A percentile compares a stretch with the other conserved stretches of the same genome.
Evolutionary conservation across 2,888 invertebrate species (phyloP).

Genomic region (Drosophila differens): DNA sequence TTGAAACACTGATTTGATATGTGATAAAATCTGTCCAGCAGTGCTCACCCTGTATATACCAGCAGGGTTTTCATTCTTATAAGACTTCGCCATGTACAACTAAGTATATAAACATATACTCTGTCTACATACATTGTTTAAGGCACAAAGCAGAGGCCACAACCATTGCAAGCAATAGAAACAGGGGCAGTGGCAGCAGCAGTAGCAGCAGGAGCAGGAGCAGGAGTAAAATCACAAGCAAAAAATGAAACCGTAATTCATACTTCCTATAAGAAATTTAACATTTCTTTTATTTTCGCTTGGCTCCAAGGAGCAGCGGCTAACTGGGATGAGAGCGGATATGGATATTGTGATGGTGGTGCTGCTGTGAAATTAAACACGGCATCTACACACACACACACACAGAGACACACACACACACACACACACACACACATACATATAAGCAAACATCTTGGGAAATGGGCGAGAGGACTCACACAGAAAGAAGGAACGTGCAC

Average conservation of each 20-base stretch:
- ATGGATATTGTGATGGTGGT: slow-evolving; percentile 50
- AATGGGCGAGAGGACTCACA: slow-evolving; percentile 10
- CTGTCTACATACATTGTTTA: slow-evolving; percentile 57
- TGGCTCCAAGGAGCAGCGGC: slow-evolving; percentile 30
- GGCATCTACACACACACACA: slow-evolving; percentile 9
- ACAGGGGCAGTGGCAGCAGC: neutral
- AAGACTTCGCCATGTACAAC: slow-evolving; percentile 50
- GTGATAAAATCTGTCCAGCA: neutral
- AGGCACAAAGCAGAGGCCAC: slow-evolving; percentile 42
- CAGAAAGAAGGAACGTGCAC: slow-evolving; percentile 73
- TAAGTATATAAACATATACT: slow-evolving; percentile 28
- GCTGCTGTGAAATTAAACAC: slow-evolving; percentile 26
- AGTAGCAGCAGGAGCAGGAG: slow-evolving; percentile 1
- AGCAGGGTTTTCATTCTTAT: slow-evolving; percentile 33
- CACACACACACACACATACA: neutral
- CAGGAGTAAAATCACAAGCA: slow-evolving; percentile 26
- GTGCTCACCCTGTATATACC: slow-evolving; percentile 55
- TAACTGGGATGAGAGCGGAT: slow-evolving; percentile 65
- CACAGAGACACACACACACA: neutral
- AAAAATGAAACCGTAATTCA: slow-evolving; percentile 67
- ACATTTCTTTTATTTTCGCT: slow-evolving; percentile 69
- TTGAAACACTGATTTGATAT: neutral
- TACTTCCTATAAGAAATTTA: slow-evolving; percentile 72
- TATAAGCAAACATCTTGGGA: slow-evolving; percentile 10
- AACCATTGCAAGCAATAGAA: slow-evolving; percentile 29